These are phyloP conservation scores for Xenopus borealis DNA, from an alignment of 2,113 vertebrate genomes.

Conservation along the genomic window DNA sequence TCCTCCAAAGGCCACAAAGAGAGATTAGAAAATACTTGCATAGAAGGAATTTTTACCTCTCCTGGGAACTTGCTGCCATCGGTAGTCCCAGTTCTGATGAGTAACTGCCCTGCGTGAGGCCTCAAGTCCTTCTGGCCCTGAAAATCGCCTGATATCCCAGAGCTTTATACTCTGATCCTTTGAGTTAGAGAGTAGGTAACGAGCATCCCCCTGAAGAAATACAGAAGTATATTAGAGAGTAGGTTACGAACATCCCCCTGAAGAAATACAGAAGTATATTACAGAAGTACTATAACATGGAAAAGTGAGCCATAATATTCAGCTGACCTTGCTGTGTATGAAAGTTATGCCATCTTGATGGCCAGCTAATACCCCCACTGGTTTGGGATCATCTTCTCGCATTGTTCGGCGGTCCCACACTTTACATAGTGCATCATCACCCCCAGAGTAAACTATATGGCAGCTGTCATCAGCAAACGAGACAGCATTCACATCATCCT, in stretches of 20 bases:
- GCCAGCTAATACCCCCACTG: constrained; percentile 84
- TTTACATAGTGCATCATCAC: constrained; percentile 88
- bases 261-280: not conserved
- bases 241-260: constrained; percentile 88
- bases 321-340: constrained; percentile 85
- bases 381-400: constrained; percentile 83
- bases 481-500: constrained; percentile 88
- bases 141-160: constrained; percentile 87
- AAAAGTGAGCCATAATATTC: no score
- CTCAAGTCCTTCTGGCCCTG: constrained; percentile 80
- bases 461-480: constrained; percentile 85
- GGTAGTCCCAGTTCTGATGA: constrained; percentile 93
- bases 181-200: constrained; percentile 91
- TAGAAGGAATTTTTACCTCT: constrained; percentile 66
- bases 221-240: constrained; percentile 63
- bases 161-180: constrained; percentile 94
- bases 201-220: constrained; percentile 76
- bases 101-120: constrained; percentile 84
- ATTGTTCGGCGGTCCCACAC: constrained; percentile 89
- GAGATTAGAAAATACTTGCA: no score
- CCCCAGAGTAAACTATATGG: constrained; percentile 87
- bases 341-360: constrained; percentile 90
- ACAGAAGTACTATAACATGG: constrained; percentile 57
- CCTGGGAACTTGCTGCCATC: constrained; percentile 89
- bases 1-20: no score